phyloP scores from a whole-genome alignment of 2,797 vertebrate genomes.

The Girardinus metallicus region DNA sequence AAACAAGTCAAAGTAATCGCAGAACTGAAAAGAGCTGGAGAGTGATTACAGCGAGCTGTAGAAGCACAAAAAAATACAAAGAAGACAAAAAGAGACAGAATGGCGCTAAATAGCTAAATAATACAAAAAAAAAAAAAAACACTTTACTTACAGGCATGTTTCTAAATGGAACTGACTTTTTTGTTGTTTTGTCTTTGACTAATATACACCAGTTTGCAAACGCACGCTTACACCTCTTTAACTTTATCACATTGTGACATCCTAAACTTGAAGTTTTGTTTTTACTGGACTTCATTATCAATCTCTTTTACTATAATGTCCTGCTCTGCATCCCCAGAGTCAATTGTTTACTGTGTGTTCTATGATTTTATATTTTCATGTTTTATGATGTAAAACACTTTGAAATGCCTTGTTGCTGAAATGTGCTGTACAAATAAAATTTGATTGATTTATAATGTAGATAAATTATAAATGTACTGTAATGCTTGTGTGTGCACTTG shows the following conservation, averaged over 20 bases:
- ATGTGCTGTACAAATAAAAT: no score
- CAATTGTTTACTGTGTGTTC: no score
- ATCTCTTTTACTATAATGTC: not conserved
- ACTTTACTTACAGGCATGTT: not conserved
- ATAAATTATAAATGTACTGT: no score
- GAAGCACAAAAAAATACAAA: not conserved
- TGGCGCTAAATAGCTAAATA: slow-evolving; percentile 5
- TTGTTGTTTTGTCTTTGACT: not conserved
- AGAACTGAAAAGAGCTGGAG: slow-evolving; percentile 2
- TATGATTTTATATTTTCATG: no score
- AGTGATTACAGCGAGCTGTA: not conserved
- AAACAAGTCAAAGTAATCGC: slow-evolving; percentile 31
- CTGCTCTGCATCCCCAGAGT: no score
- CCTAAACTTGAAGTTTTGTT: not conserved
- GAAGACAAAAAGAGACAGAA: not conserved
- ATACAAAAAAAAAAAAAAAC: not conserved
- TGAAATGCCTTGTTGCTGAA: no score
- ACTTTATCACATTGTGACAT: not conserved
- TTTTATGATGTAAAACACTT: no score
- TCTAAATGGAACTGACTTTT: not conserved
- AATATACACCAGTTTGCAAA: not conserved
- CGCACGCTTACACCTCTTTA: not conserved
- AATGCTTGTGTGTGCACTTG: not conserved
- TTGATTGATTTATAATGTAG: no score
- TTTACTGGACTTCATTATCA: not conserved